Conservation (phyloP, 2,797 vertebrate species). For the Dendrocincla fuliginosa region DNA sequence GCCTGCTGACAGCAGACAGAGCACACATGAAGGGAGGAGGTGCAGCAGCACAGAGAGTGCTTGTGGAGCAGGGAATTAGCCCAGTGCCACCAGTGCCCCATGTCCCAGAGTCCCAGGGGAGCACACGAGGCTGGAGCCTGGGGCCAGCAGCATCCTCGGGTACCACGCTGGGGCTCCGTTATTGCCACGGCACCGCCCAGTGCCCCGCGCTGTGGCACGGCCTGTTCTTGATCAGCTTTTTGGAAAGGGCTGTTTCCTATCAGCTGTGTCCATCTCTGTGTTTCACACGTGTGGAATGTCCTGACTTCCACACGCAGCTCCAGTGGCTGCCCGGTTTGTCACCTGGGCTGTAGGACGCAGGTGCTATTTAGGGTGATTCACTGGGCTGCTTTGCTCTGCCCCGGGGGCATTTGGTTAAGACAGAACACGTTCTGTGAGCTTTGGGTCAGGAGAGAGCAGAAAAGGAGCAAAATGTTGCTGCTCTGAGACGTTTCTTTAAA, state of each 20-base stretch:
- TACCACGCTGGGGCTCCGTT: fast-evolving
- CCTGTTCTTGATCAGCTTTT: background rate
- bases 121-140: fast-evolving
- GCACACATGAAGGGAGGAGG: background rate
- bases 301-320: background rate
- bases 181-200: fast-evolving
- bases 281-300: background rate
- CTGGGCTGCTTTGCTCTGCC: background rate
- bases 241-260: background rate
- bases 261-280: background rate
- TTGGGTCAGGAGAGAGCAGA: background rate
- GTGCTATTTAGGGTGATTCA: background rate
- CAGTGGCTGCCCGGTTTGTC: background rate
- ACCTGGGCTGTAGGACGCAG: background rate
- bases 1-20: fast-evolving
- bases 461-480: background rate
- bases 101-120: background rate
- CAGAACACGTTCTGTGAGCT: background rate
- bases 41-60: background rate
- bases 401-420: background rate
- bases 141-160: background rate
- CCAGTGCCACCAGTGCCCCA: background rate
- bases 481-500: background rate
- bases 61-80: background rate
- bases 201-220: background rate